A percentile compares a stretch with the other conserved stretches of the same genome.
These are phyloP conservation scores for Ctena decussata DNA, from an alignment of 2,888 invertebrate species.

Conservation along the genomic window DNA sequence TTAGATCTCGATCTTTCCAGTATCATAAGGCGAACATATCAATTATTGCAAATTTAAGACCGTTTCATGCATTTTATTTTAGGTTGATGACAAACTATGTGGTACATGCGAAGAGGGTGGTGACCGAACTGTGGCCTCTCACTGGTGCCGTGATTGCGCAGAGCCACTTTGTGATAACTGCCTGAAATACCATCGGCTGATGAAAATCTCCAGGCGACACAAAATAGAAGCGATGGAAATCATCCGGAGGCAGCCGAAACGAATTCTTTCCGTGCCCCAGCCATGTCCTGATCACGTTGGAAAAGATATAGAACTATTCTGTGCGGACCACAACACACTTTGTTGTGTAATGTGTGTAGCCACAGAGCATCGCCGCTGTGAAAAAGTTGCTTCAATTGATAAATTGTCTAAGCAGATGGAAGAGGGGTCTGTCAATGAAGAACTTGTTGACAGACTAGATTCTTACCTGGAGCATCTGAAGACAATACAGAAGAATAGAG, in stretches of 20 bases:
- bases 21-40: too few species aligned
- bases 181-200: constrained; percentile 62
- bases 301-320: constrained; percentile 65
- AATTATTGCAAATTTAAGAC: too few species aligned
- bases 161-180: constrained; percentile 66
- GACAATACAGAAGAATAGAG: constrained; percentile 52
- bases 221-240: constrained; percentile 67
- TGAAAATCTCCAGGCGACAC: constrained; percentile 65
- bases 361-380: constrained; percentile 63
- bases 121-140: constrained; percentile 59
- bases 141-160: constrained; percentile 67
- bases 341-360: constrained; percentile 69
- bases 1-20: too few species aligned
- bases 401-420: constrained; percentile 64
- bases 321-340: constrained; percentile 62
- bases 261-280: constrained; percentile 63
- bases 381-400: constrained; percentile 66
- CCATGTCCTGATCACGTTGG: constrained; percentile 67
- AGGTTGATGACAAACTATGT: constrained; percentile 65
- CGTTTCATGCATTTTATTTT: not conserved
- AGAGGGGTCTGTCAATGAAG: constrained; percentile 63
- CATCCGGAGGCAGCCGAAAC: constrained; percentile 59
- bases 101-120: constrained; percentile 67
- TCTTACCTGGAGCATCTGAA: constrained; percentile 61
- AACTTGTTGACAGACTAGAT: constrained; percentile 61